These are phyloP conservation scores for Vicugna pacos DNA, from an alignment of 2,113 vertebrate genomes.

Conservation along the genomic window DNA sequence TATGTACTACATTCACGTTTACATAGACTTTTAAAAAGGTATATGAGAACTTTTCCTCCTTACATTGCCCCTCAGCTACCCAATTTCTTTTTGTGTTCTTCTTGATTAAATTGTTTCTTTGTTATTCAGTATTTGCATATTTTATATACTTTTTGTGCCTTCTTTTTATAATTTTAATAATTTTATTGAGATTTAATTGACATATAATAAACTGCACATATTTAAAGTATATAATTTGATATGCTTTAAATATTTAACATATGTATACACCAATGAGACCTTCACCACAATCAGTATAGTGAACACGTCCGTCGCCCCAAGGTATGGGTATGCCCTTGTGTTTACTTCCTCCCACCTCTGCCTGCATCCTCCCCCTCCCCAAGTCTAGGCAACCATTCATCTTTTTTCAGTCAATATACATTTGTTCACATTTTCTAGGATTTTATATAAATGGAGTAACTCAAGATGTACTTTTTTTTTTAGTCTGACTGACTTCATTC, in stretches of 20 bases:
- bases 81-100: not conserved
- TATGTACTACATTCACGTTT: not conserved
- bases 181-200: not conserved
- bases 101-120: not conserved
- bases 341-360: not conserved
- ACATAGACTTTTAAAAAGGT: not conserved
- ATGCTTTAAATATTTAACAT: not conserved
- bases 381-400: not conserved
- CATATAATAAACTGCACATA: not conserved
- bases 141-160: not conserved
- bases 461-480: not conserved
- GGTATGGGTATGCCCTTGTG: not conserved
- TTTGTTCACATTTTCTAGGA: not conserved
- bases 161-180: not conserved
- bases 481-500: slow-evolving; percentile 8
- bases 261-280: not conserved
- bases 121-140: not conserved
- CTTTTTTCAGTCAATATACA: not conserved
- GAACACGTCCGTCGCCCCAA: not conserved
- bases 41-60: not conserved
- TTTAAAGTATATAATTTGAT: not conserved
- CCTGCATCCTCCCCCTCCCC: not conserved
- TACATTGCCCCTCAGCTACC: not conserved
- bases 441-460: not conserved
- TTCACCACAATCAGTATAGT: not conserved